A percentile compares a stretch with the other conserved stretches of the same genome.
Evolutionary conservation across 2,888 invertebrate species (phyloP).

Genomic region (Pyrrhosoma nymphula): DNA sequence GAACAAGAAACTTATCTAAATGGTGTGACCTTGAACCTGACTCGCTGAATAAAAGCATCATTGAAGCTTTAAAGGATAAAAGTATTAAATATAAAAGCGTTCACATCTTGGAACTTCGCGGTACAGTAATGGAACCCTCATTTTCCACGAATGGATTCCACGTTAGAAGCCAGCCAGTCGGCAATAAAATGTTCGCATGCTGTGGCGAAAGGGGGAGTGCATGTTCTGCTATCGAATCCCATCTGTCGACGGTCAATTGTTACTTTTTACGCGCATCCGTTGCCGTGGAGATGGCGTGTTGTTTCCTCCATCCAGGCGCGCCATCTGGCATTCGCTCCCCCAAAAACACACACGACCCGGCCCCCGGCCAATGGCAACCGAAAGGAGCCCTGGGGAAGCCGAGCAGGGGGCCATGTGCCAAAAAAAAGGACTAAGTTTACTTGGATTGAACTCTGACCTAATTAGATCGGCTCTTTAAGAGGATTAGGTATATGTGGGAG

Average conservation of each 20-base stretch:
- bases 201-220: background rate
- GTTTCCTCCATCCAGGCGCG: background rate
- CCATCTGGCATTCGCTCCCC: background rate
- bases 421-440: background rate
- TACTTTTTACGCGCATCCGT: slow-evolving; percentile 9
- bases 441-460: too few species aligned
- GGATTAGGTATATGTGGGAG: too few species aligned
- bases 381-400: background rate
- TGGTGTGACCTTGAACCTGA: too few species aligned
- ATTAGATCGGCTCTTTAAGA: too few species aligned
- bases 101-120: too few species aligned
- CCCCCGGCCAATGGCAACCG: too few species aligned
- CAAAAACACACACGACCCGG: background rate
- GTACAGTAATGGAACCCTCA: background rate
- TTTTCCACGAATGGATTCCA: background rate
- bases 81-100: too few species aligned
- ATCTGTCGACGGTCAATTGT: background rate
- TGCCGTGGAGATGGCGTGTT: background rate
- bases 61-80: too few species aligned
- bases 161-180: background rate
- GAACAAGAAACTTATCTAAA: too few species aligned
- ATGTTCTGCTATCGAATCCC: background rate
- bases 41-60: too few species aligned
- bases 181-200: background rate
- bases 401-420: background rate